Conservation (phyloP, 2,888 invertebrate genomes). For the Ophion obscuratus region DNA sequence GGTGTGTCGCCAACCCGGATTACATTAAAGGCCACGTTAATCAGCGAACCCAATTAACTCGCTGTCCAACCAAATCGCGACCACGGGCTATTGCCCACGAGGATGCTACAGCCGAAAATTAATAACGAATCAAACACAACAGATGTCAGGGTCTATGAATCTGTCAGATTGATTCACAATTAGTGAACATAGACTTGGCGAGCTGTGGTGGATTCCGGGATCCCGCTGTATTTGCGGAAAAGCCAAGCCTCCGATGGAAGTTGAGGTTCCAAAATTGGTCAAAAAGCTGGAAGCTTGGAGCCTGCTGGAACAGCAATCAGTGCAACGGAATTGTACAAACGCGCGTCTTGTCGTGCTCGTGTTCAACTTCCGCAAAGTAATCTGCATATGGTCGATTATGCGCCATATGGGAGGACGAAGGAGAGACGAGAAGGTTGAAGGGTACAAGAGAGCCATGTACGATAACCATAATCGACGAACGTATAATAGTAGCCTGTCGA, state of each 20-base stretch:
- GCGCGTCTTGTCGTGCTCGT: not conserved
- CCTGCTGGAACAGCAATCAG: not conserved
- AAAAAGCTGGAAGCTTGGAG: not conserved
- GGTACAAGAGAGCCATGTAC: not conserved
- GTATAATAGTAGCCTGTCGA: constrained; percentile 67
- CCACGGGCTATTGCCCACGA: not conserved
- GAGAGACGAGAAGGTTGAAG: not conserved
- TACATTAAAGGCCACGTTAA: constrained; percentile 30
- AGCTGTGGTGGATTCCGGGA: too few species aligned
- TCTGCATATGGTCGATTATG: not conserved
- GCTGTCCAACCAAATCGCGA: constrained; percentile 18
- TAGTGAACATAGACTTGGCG: not conserved
- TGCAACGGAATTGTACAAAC: not conserved
- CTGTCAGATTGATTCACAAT: not conserved
- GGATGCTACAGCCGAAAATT: constrained; percentile 10
- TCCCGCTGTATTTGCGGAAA: too few species aligned
- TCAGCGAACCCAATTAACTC: constrained; percentile 28
- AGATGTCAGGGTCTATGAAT: not conserved
- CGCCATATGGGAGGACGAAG: not conserved
- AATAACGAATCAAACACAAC: constrained; percentile 1
- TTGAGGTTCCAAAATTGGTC: not conserved
- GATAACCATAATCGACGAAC: constrained; percentile 63
- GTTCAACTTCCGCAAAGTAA: not conserved
- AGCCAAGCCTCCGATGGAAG: not conserved
- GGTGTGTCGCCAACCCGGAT: constrained; percentile 6